Evolutionary conservation across 1,140 invertebrate species (phyloP).

Genomic region (Meteorus sp.): DNA sequence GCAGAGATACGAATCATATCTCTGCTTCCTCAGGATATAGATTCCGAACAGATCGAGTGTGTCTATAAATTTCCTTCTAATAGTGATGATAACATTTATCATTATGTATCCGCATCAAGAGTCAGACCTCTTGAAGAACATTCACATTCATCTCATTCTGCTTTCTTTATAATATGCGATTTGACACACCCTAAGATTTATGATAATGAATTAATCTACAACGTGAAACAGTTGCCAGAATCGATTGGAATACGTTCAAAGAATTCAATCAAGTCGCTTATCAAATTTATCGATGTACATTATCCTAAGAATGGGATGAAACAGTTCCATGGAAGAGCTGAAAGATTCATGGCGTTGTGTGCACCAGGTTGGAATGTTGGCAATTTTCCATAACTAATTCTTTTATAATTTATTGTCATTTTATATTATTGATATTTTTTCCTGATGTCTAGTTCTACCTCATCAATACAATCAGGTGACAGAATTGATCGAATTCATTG

Average conservation of each 20-base stretch:
- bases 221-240: slow-evolving; percentile 21
- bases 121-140: slow-evolving; percentile 25
- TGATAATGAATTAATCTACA: slow-evolving; percentile 17
- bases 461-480: slow-evolving; percentile 61
- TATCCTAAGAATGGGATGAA: slow-evolving; percentile 28
- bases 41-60: slow-evolving; percentile 15
- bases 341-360: slow-evolving; percentile 62
- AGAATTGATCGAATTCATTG: slow-evolving; percentile 68
- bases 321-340: not conserved
- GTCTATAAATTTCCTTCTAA: slow-evolving; percentile 21
- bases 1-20: slow-evolving; percentile 27
- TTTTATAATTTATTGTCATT: not conserved
- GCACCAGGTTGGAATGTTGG: slow-evolving; percentile 52
- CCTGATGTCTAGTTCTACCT: slow-evolving; percentile 58
- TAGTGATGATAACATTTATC: not conserved
- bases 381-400: not conserved
- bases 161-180: slow-evolving; percentile 30
- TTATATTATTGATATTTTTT: not conserved
- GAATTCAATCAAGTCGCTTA: not conserved
- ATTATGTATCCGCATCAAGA: slow-evolving; percentile 3
- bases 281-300: slow-evolving; percentile 28
- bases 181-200: slow-evolving; percentile 8
- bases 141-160: slow-evolving; percentile 26
- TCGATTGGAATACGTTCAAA: slow-evolving; percentile 20
- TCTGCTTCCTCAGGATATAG: slow-evolving; percentile 21